Base-by-base conservation (phyloP, 2,888 invertebrate genomes). In the Dynastes maya region DNA sequence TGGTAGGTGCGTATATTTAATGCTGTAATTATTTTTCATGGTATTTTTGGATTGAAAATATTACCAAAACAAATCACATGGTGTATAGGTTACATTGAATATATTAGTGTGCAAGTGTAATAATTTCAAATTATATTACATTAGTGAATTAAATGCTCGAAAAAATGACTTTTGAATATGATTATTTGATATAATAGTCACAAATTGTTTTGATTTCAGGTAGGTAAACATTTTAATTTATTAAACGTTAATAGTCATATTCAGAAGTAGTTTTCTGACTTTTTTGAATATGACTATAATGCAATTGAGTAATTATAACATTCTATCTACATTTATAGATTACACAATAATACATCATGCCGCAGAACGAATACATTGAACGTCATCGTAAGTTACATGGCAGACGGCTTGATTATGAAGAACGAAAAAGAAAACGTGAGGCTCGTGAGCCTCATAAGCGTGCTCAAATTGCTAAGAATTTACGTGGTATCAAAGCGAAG, bases 301-400 rank as follows among this genome's bases (percentile, higher is more conserved):
- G 83, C 79, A 70, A 51, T 72, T 78, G 78, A 65, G 68, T 65
- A 74, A 83, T 81, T 72, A 68, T 79, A 80, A 32, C 82, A 82
- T 79, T 81, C 8, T 55, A 55, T 55, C 80, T 75, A 78, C 81
- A 81, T 82, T 32, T 82, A 76, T 81, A 82, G 79, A 83, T 83
- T 16, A 49, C n/a, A 13, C n/a, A 32, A 82, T 68, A 16, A 80
- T 77, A 89, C 89, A 90, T 91, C 87, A 97, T 97, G 98, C 98
- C 98, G 88, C 99, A 99, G 92, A 99, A 99, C 93, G 99, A 99
- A 90, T 98, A 99, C 89, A 99, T 99, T 90, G 99, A 99, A 86
- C 94, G 98, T 82, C 98, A 98, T 89, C 95, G 96, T 87, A 99
- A 99, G 89, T 93, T 99, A 53, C 95, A 97, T 91, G 99, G 99